Evolutionary conservation across 2,888 invertebrate species (phyloP), one percentile per base, ranked within the genome.

Genomic region (Tachina lurida): DNA sequence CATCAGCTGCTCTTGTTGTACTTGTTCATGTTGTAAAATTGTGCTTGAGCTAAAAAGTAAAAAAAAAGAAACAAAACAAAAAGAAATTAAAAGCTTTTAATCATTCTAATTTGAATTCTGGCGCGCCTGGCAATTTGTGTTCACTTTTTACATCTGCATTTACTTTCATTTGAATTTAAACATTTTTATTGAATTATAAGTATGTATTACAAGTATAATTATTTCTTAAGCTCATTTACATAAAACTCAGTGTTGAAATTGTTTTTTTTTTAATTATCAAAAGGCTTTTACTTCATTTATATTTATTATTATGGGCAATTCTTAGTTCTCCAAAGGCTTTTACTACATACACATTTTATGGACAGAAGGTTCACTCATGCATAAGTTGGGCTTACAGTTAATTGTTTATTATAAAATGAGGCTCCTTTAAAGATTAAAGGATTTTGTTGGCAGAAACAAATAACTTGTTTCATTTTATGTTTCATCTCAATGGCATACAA

Each of bases 11-110:
- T 60, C 49, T 67, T 62, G 56, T 73, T 73, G 67, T 81, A 81
- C 49, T 67, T 74, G 74, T 74, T 81, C 74, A 70, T 75, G 62
- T 70, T 81, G 75, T 75, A 68, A 63, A 56, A 56, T 65, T 79
- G 31, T 63, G 78, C 78, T 71, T 79, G 62, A 80, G 65, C 31
- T 39, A 54, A 45, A 22, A 8, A 54, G 31, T 31, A 31, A 5
- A 31, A 31, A 5, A 31, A 31, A 31, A 31, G 4, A 2, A 19
- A 56, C 10, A 17, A 2, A 58, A 62, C 22, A 13, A 67, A 54
- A 41, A 63, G 8, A 63, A 22, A 19, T 9, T 60, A 45, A 76
- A 71, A 49, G 76, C 76, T 71, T 76, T 82, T 82, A 76, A 82
- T 76, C 47, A 76, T 76, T 82, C 47, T 43, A 76, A 70, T 76